Evolutionary conservation across 2,113 vertebrate genomes (phyloP).

Genomic region (Odocoileus hemionus): DNA sequence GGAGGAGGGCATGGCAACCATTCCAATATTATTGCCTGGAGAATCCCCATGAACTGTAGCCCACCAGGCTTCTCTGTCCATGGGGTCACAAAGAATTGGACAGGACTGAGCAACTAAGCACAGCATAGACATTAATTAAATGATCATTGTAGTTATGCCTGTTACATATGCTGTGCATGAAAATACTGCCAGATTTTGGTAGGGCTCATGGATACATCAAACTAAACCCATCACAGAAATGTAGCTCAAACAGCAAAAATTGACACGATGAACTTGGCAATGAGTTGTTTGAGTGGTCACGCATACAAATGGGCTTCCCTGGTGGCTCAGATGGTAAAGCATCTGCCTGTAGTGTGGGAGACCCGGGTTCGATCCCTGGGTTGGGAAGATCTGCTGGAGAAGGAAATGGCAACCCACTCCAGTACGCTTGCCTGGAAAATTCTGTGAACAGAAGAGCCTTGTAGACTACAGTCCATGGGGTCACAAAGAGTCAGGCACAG

Average conservation of each 20-base stretch:
- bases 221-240: not conserved
- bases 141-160: not conserved
- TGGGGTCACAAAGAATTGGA: not conserved
- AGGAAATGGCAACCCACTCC: not conserved
- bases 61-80: not conserved
- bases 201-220: not conserved
- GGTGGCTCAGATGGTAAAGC: not conserved
- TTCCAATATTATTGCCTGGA: not conserved
- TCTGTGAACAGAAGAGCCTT: not conserved
- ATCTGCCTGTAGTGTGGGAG: not conserved
- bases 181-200: not conserved
- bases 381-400: not conserved
- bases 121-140: not conserved
- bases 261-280: not conserved
- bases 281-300: not conserved
- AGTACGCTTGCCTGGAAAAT: not conserved
- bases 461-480: not conserved
- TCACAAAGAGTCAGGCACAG: not conserved
- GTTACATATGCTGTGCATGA: not conserved
- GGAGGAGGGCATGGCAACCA: not conserved
- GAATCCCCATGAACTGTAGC: not conserved
- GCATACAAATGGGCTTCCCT: not conserved
- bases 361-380: not conserved
- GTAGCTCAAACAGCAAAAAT: not conserved
- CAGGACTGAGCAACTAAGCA: not conserved